Evolutionary conservation across 2,888 invertebrate genomes (phyloP).

Genomic region (Brenthis daphne): DNA sequence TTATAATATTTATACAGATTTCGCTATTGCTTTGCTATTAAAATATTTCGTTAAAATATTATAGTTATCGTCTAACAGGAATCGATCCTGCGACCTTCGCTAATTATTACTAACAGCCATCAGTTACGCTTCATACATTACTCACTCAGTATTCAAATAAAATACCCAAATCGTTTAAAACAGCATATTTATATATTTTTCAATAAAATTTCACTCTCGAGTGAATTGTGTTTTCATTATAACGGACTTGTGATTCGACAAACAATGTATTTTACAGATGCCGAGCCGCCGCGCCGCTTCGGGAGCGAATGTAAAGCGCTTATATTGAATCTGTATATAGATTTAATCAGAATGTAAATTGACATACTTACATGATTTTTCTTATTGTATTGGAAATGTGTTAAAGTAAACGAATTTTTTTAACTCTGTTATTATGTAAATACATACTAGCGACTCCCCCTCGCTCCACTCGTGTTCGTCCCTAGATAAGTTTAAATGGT

Average conservation of each 20-base stretch:
- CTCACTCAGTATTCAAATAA: background rate
- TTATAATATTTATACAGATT: too few relatives aligned
- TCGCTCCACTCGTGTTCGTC: too few relatives aligned
- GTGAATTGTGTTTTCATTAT: constrained; percentile 13
- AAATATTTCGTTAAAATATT: too few relatives aligned
- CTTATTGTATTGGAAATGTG: background rate
- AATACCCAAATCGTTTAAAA: background rate
- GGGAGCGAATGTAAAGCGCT: background rate
- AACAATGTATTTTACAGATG: constrained; percentile 3
- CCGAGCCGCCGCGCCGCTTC: background rate
- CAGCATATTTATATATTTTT: background rate
- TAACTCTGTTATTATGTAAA: background rate
- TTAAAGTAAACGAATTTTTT: background rate
- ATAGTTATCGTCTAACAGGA: too few relatives aligned
- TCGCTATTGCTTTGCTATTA: too few relatives aligned
- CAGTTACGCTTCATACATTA: too few relatives aligned
- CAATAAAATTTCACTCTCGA: constrained; percentile 10
- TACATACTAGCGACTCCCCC: too few relatives aligned
- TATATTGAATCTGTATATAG: constrained; percentile 11
- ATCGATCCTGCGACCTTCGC: too few relatives aligned
- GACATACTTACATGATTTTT: constrained; percentile 5
- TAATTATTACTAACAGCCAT: too few relatives aligned
- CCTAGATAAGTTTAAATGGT: too few relatives aligned
- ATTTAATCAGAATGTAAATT: constrained; percentile 3
- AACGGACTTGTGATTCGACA: constrained; percentile 17